Percentiles rank a stretch among this genome's conserved stretches.
phyloP scores from a whole-genome alignment of 2,797 vertebrate species.

The Phrynocephalus vlangalii region DNA sequence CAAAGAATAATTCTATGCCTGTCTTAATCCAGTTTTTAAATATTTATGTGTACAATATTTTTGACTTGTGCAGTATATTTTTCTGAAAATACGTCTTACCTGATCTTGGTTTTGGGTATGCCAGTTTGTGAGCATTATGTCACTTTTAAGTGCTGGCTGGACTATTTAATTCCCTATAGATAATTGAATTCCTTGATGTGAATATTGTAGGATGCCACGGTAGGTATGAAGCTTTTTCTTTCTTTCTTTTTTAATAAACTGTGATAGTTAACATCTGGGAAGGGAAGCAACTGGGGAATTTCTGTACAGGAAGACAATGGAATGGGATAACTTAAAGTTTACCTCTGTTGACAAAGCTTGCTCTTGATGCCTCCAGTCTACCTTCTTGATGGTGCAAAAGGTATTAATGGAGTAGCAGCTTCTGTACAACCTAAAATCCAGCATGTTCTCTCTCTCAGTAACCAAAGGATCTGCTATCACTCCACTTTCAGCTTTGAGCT shows the following conservation, averaged over 20 bases:
- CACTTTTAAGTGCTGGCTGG: background rate
- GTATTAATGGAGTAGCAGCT: background rate
- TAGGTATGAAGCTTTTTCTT: background rate
- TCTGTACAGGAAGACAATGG: background rate
- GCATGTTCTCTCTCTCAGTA: background rate
- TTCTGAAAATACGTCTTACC: too few species aligned
- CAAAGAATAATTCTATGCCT: background rate
- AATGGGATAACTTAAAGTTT: background rate
- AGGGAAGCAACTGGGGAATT: background rate
- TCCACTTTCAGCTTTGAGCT: background rate
- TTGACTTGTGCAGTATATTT: too few species aligned
- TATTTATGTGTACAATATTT: too few species aligned
- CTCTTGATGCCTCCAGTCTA: background rate
- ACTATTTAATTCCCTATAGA: background rate
- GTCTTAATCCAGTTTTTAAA: background rate
- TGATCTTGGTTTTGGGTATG: background rate
- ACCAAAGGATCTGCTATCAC: constrained; percentile 3
- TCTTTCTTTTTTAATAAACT: background rate
- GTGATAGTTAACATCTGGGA: background rate
- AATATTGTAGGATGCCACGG: background rate
- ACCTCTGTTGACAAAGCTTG: background rate
- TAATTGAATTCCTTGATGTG: background rate
- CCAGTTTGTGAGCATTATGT: background rate
- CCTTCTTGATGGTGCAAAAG: background rate
- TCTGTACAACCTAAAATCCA: background rate